A percentile compares a stretch with the other conserved stretches of the same genome.
phyloP scores from a whole-genome alignment of 2,797 vertebrate genomes.

The Hipposideros larvatus region DNA sequence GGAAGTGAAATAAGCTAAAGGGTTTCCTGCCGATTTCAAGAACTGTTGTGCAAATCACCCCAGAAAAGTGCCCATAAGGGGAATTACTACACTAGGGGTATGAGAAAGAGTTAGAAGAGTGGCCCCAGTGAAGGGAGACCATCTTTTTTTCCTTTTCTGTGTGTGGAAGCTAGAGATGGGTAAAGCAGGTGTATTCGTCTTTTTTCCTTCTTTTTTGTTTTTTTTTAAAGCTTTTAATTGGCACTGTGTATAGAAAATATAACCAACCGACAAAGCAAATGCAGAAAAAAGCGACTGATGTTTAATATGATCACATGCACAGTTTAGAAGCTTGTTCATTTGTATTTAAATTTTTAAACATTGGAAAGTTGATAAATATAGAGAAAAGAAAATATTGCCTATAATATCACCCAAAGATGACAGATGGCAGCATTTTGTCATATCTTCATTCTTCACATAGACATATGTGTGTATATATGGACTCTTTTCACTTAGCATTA shows the following conservation, averaged over 20 bases:
- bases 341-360: conserved; percentile 13
- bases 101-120: background rate
- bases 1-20: conserved; percentile 75
- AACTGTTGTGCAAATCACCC: conserved; percentile 56
- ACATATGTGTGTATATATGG: background rate
- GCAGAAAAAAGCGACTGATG: background rate
- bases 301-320: background rate
- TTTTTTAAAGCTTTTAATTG: background rate
- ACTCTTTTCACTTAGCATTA: background rate
- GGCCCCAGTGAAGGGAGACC: background rate
- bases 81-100: background rate
- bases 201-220: background rate
- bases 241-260: conserved; percentile 11
- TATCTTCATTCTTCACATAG: background rate
- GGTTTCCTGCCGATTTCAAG: conserved; percentile 70
- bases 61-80: background rate
- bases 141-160: background rate
- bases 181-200: background rate
- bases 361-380: background rate
- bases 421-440: background rate
- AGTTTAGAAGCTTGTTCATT: background rate
- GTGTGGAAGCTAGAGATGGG: background rate
- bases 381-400: conserved; percentile 9
- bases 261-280: conserved; percentile 31
- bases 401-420: background rate